These are phyloP conservation scores for Aphaenogaster ashmeadi DNA, from an alignment of 1,140 invertebrate species.

Conservation along the genomic window DNA sequence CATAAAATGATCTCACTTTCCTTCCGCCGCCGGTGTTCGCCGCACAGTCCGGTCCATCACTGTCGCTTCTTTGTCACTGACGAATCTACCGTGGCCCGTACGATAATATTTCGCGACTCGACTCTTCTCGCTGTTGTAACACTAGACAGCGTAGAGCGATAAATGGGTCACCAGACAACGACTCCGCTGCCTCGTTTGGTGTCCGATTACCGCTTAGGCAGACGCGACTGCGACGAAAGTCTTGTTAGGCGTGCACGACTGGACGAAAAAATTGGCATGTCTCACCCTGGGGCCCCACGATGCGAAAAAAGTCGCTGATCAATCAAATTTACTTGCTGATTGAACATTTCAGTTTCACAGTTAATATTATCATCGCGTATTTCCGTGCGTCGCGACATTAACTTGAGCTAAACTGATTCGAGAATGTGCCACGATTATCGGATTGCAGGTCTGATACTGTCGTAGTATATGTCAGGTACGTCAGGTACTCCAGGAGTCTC, in stretches of 20 bases:
- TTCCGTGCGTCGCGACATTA: constrained; percentile 25
- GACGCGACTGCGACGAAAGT: constrained; percentile 69
- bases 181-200: constrained; percentile 64
- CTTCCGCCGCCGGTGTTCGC: background rate
- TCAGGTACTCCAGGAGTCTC: background rate
- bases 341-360: background rate
- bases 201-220: constrained; percentile 75
- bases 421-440: constrained; percentile 40
- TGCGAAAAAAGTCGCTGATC: constrained; percentile 26
- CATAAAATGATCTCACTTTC: background rate
- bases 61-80: constrained; percentile 68
- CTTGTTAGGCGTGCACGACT: constrained; percentile 37
- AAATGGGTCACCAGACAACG: constrained; percentile 81
- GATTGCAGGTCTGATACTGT: constrained; percentile 17
- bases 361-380: constrained; percentile 4
- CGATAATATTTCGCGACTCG: constrained; percentile 65
- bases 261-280: constrained; percentile 7
- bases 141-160: constrained; percentile 71
- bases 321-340: constrained; percentile 17
- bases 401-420: constrained; percentile 37
- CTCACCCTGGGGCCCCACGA: background rate
- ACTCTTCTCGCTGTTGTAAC: constrained; percentile 74
- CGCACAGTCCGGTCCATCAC: constrained; percentile 52
- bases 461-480: constrained; percentile 6
- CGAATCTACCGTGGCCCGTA: constrained; percentile 67